A percentile compares a stretch with the other conserved stretches of the same genome.
Conservation (phyloP, 2,888 invertebrate genomes). For the Lasioglossum calceatum region DNA sequence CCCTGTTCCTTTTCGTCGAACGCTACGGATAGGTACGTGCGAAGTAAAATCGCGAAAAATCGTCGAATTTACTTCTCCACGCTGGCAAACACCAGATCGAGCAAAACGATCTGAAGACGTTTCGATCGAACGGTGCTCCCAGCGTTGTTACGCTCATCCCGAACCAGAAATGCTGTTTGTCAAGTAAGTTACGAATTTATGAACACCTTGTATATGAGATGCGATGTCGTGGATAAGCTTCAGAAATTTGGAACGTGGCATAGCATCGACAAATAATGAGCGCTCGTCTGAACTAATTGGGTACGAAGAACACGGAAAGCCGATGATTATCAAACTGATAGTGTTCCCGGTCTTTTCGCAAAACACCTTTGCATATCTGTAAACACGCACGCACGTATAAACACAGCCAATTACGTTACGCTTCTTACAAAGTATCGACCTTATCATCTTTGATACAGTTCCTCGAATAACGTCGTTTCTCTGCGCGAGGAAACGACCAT, state of each 20-base stretch:
- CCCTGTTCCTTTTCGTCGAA: not conserved
- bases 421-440: constrained; percentile 36
- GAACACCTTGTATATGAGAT: constrained; percentile 10
- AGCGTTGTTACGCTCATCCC: constrained; percentile 14
- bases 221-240: not conserved
- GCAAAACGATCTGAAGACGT: not conserved
- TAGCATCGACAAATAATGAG: constrained; percentile 19
- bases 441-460: constrained; percentile 35
- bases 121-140: not conserved
- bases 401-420: constrained; percentile 64
- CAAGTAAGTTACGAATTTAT: constrained; percentile 34
- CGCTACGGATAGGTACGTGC: not conserved
- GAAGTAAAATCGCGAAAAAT: not conserved
- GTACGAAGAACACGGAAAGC: constrained; percentile 18
- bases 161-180: constrained; percentile 34
- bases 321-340: constrained; percentile 34
- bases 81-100: not conserved
- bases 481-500: not conserved
- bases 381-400: constrained; percentile 49
- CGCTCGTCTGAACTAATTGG: constrained; percentile 7
- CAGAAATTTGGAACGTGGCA: not conserved
- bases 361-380: not conserved
- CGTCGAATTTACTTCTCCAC: not conserved
- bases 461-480: not conserved
- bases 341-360: constrained; percentile 6